phyloP scores from a whole-genome alignment of 2,113 vertebrate genomes.

The Echinops telfairi region DNA sequence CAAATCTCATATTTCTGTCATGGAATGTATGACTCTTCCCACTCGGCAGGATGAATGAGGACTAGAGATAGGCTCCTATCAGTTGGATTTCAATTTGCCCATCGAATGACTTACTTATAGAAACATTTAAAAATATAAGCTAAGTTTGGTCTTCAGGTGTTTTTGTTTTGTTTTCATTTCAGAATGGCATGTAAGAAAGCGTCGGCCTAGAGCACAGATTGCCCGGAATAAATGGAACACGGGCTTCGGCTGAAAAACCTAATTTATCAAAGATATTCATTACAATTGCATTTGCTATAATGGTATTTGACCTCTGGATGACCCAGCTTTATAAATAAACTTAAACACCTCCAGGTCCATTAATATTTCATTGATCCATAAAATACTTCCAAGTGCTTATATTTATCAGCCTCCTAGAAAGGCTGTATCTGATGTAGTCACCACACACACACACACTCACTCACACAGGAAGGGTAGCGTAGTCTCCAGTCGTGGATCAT shows the following conservation, averaged over 20 bases:
- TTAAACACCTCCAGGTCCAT: conserved; percentile 72
- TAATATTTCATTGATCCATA: conserved; percentile 82
- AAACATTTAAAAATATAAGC: not conserved
- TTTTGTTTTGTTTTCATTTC: not conserved
- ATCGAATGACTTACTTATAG: conserved; percentile 17
- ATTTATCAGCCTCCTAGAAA: conserved; percentile 73
- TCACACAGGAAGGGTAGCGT: not conserved
- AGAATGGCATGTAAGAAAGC: conserved; percentile 17
- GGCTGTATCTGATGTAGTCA: conserved; percentile 12
- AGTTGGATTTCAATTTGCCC: not conserved
- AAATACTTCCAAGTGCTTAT: conserved; percentile 72
- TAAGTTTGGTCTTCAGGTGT: not conserved
- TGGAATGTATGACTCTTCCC: not conserved
- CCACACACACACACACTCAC: not conserved
- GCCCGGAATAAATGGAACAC: conserved; percentile 46
- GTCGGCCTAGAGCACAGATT: not conserved
- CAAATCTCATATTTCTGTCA: not conserved
- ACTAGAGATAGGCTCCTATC: not conserved
- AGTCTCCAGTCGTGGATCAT: not conserved
- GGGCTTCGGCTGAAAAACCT: conserved; percentile 46
- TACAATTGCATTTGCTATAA: conserved; percentile 72
- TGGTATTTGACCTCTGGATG: conserved; percentile 74
- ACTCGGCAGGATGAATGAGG: not conserved
- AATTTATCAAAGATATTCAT: conserved; percentile 79
- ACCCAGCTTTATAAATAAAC: conserved; percentile 79